These are phyloP conservation scores for Acrocephalus arundinaceus DNA, from an alignment of 2,113 vertebrate genomes.

Conservation along the genomic window DNA sequence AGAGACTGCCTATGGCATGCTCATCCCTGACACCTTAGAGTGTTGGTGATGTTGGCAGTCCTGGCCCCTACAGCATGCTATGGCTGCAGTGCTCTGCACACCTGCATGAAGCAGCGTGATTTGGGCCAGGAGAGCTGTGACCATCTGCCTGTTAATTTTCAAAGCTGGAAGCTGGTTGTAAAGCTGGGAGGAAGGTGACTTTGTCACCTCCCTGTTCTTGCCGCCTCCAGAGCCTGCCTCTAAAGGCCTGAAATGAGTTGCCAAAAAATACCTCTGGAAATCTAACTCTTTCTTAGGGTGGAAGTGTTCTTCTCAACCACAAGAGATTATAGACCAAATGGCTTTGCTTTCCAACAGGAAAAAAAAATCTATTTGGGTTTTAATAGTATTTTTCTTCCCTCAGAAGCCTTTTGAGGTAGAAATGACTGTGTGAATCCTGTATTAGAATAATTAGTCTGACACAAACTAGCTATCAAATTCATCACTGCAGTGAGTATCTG, in stretches of 20 bases:
- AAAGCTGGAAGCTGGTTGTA: background rate
- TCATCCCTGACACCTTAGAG: background rate
- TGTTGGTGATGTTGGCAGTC: background rate
- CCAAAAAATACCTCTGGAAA: background rate
- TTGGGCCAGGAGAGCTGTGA: background rate
- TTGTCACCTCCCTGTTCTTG: background rate
- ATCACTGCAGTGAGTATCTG: background rate
- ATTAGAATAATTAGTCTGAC: background rate
- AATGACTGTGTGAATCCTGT: background rate
- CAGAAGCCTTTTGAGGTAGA: background rate
- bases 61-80: rapidly evolving
- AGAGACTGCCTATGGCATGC: background rate
- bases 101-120: background rate
- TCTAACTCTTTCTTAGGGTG: background rate
- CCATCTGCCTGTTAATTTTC: background rate
- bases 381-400: background rate
- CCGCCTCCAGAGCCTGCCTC: background rate
- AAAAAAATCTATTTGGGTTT: background rate
- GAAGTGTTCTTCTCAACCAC: background rate
- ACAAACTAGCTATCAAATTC: background rate
- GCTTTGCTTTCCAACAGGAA: background rate
- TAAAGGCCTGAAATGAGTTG: background rate
- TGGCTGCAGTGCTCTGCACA: background rate
- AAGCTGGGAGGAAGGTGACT: background rate
- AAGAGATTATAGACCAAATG: background rate